Conservation (phyloP, 2,888 invertebrate genomes). For the Cepaea hortensis region DNA sequence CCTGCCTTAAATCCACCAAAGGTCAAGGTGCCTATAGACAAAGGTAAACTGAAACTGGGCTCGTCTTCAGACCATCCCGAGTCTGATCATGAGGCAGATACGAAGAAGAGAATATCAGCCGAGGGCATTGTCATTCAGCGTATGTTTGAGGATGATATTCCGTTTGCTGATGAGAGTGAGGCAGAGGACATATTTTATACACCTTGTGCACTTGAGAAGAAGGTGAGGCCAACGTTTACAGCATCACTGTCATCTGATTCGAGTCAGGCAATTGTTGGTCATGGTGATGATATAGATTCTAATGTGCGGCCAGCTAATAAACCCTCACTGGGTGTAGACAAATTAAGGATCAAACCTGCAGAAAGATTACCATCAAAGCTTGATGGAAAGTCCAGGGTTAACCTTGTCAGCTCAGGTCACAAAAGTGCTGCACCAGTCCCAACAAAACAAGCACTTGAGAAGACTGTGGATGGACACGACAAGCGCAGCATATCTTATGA, state of each 20-base stretch:
- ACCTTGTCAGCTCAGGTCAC: not conserved
- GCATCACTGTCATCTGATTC: conserved; percentile 30
- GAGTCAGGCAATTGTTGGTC: conserved; percentile 76
- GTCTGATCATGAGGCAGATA: conserved; percentile 47
- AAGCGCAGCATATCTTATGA: conserved; percentile 52
- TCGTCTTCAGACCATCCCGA: conserved; percentile 51
- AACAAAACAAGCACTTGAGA: conserved; percentile 19
- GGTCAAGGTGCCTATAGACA: conserved; percentile 63
- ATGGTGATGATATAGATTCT: conserved; percentile 62
- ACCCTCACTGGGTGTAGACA: conserved; percentile 40
- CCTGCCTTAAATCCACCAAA: conserved; percentile 15
- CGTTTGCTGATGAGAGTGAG: conserved; percentile 71
- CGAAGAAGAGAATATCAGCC: conserved; percentile 65
- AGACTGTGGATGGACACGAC: conserved; percentile 11
- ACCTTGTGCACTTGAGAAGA: conserved; percentile 65
- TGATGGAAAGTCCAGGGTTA: conserved; percentile 83
- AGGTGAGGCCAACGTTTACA: conserved; percentile 29
- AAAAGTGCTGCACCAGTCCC: conserved; percentile 16
- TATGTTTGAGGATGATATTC: conserved; percentile 64
- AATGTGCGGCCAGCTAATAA: conserved; percentile 63
- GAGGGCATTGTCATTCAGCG: conserved; percentile 60
- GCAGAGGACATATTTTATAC: conserved; percentile 70
- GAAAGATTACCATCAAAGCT: conserved; percentile 82
- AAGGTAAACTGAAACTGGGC: conserved; percentile 56
- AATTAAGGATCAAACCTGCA: conserved; percentile 79